Evolutionary conservation across 1,140 invertebrate species (phyloP), one percentile per base, ranked within the genome.

Genomic region (Rhynchophorus ferrugineus): DNA sequence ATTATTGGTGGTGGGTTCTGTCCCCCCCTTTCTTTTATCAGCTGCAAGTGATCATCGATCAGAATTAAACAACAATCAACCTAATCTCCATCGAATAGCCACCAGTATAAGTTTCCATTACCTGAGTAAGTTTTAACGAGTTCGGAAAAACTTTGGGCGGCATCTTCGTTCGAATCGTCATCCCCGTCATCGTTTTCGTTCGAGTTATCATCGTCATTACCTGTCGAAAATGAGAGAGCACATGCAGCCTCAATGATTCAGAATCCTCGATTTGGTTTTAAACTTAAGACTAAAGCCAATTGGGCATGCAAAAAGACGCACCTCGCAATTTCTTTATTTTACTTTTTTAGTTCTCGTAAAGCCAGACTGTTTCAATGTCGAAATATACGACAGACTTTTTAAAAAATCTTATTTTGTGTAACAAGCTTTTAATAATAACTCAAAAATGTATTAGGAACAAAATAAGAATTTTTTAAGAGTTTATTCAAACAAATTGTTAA

Each of bases 101-200:
- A 50, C 24, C 51, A 14, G n/a, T n/a, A n/a, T n/a, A n/a, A 14
- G 21, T 36, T 49, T 18, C 33, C 38, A 63, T 62, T 66, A 66
- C 64, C 64, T 66, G 64, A 57, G 61, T 59, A 46, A 55, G 61
- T 52, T 61, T 63, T 54, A 59, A 43, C 43, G 53, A 59, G 47
- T 54, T 49, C 22, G 16, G 35, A 53, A 33, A 50, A 49, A 20
- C 36, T 48, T 49, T 45, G 48, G 8, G 22, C 20, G 7, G 41
- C 29, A 41, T 37, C 33, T 7, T 53, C 43, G n/a, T 36, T 14
- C 6, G 14, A 36, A 22, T 51, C 35, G 19, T 46, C 18, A 11
- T 42, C 48, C 11, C 75, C 63, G n/a, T 75, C 66, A 35, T 74
- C 71, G 45, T 75, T 69, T 52, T 75, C 66, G 47, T 77, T 72